Conservation (phyloP, 2,888 invertebrate genomes). For the Cacoxenus indagator region DNA sequence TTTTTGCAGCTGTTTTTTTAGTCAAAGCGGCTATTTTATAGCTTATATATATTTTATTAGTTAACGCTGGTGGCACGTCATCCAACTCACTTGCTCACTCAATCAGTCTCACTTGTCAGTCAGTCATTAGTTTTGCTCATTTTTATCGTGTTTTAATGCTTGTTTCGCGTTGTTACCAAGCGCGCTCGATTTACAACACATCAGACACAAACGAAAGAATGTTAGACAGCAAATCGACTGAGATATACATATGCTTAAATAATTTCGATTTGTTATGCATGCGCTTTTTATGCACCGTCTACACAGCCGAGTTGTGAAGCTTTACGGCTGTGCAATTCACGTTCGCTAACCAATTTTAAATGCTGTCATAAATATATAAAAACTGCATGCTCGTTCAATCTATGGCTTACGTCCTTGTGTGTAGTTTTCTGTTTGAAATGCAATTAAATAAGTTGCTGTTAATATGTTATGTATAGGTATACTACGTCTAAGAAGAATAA, state of each 20-base stretch:
- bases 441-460: neutral
- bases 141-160: neutral
- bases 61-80: too few relatives aligned
- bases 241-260: neutral
- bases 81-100: too few relatives aligned
- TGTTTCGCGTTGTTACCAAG: slow-evolving; percentile 46
- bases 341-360: neutral
- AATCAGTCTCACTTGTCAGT: slow-evolving; percentile 10
- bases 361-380: neutral
- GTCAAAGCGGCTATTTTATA: neutral
- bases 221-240: neutral
- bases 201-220: neutral
- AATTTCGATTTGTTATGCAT: neutral
- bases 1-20: neutral
- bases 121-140: neutral
- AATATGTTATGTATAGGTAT: neutral
- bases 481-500: neutral
- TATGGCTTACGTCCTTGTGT: neutral
- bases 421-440: neutral
- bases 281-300: neutral
- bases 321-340: neutral
- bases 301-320: neutral
- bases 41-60: neutral
- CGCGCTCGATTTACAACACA: slow-evolving; percentile 41
- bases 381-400: neutral